Evolutionary conservation across 1,140 invertebrate species (phyloP), one percentile per base, ranked within the genome.

Genomic region (Drosophila kanapiae): DNA sequence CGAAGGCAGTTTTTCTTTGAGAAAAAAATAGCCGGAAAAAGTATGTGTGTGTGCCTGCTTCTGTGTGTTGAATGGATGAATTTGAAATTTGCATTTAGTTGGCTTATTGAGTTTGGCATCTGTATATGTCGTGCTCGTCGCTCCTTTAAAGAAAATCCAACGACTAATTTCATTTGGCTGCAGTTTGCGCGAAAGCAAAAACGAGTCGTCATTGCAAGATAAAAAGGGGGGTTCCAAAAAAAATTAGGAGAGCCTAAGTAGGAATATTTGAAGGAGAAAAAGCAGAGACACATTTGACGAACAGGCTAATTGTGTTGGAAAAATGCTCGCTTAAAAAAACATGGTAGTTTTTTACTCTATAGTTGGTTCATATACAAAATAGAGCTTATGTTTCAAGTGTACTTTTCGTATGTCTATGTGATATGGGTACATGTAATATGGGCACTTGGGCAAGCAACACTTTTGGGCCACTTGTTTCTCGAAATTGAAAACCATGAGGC

Each of bases 401-500:
- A 61, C 40, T 62, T 33, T 27, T 31, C 42, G 13, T 7, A 31
- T 7, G 38, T 33, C 35, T 7, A 7, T 38, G 53, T n/a, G 53
- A 56, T 27, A 27, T 56, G 35, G 49, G 49, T 29, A 64, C 37
- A 70, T 78, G 49, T 78, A 70, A 77, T 78, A 78, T 70, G 64
- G 75, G 53, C 76, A 78, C 76, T 72, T 72, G 67, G 68, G 29
- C 49, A 40, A 48, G 69, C 61, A 31, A 49, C 69, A 72, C 69
- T 78, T 78, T 78, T 78, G 65, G 76, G 75, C 76, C 76, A 79
- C 77, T 80, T 80, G 77, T 80, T 80, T 65, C 48, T 79, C 53
- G 76, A 78, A 78, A 78, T 78, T 78, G 76, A 78, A 78, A 78
- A 79, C 76, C 67, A 79, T 78, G 76, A 71, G 77, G 64, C 80